phyloP scores from a whole-genome alignment of 2,888 invertebrate species.

The Dendrolimus houi region DNA sequence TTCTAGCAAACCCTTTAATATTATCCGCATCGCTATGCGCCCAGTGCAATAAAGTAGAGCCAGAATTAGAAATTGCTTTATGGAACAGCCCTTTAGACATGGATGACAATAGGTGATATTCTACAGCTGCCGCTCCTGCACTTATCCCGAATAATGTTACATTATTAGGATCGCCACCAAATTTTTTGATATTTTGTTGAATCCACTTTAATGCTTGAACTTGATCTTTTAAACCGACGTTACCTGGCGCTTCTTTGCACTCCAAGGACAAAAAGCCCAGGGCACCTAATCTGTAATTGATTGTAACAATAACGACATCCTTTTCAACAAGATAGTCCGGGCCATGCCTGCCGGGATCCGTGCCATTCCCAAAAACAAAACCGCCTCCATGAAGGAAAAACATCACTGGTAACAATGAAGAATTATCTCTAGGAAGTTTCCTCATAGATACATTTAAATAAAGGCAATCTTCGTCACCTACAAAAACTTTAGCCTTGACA shows the following conservation, averaged over 20 bases:
- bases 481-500: slow-evolving; percentile 59
- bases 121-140: slow-evolving; percentile 67
- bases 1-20: slow-evolving; percentile 35
- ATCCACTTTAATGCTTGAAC: slow-evolving; percentile 72
- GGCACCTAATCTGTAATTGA: slow-evolving; percentile 63
- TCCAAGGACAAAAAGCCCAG: slow-evolving; percentile 58
- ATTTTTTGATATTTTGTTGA: slow-evolving; percentile 57
- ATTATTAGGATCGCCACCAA: slow-evolving; percentile 64
- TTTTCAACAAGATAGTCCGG: slow-evolving; percentile 61
- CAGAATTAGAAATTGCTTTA: slow-evolving; percentile 73
- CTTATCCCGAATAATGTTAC: slow-evolving; percentile 73
- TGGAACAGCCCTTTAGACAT: slow-evolving; percentile 68
- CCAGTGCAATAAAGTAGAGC: slow-evolving; percentile 66
- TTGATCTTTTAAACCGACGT: slow-evolving; percentile 72
- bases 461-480: slow-evolving; percentile 79
- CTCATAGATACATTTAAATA: slow-evolving; percentile 83
- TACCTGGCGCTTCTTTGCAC: slow-evolving; percentile 59
- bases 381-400: slow-evolving; percentile 67
- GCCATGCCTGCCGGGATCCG: slow-evolving; percentile 48
- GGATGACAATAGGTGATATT: slow-evolving; percentile 58
- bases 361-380: slow-evolving; percentile 58
- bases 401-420: slow-evolving; percentile 50
- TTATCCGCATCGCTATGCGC: slow-evolving; percentile 38
- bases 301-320: slow-evolving; percentile 53
- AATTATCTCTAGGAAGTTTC: slow-evolving; percentile 32